Conservation (phyloP, 2,113 vertebrate species). For the Misgurnus anguillicaudatus region DNA sequence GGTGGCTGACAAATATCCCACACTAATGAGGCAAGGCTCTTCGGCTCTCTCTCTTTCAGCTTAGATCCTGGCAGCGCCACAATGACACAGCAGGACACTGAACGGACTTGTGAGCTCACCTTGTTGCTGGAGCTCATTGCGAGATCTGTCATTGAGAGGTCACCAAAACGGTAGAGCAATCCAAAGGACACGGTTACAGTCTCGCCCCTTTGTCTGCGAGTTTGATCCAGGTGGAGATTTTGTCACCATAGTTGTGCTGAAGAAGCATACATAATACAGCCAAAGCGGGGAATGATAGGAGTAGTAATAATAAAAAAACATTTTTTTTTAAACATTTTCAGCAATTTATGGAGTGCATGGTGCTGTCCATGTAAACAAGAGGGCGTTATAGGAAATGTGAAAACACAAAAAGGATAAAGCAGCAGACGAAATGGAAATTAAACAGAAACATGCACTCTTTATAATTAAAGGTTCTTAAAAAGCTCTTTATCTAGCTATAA, state of each 20-base stretch:
- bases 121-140: background rate
- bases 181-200: constrained; percentile 22
- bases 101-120: constrained; percentile 1
- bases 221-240: constrained; percentile 13
- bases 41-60: constrained; percentile 9
- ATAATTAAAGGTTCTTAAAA: too few species aligned
- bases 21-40: constrained; percentile 34
- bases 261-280: background rate
- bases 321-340: too few species aligned
- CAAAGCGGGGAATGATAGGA: background rate
- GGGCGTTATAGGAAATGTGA: too few species aligned
- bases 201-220: background rate
- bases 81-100: constrained; percentile 14
- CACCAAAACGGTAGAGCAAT: constrained; percentile 13
- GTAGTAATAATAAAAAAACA: background rate
- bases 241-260: background rate
- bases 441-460: too few species aligned
- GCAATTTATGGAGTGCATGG: too few species aligned
- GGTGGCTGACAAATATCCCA: constrained; percentile 35
- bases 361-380: too few species aligned
- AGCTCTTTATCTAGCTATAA: too few species aligned
- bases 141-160: constrained; percentile 45
- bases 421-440: too few species aligned
- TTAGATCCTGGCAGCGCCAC: constrained; percentile 19
- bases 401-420: too few species aligned